Evolutionary conservation across 2,888 invertebrate genomes (phyloP).

Genomic region (Quadroppia sp.): DNA sequence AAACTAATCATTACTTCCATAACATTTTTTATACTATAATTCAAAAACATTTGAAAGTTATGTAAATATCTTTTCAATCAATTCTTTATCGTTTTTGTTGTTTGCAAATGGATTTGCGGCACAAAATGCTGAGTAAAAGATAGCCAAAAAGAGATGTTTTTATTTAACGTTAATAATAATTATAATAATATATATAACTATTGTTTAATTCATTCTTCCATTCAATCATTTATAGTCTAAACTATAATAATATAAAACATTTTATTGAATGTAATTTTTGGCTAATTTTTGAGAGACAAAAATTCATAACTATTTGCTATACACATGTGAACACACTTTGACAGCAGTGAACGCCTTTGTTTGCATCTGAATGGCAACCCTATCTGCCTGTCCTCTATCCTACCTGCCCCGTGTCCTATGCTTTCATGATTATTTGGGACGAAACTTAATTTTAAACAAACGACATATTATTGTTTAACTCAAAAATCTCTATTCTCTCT

Average conservation of each 20-base stretch:
- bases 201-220: neutral
- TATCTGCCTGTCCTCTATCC: neutral
- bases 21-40: too few relatives aligned
- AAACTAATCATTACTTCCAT: neutral
- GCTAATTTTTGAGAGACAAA: neutral
- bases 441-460: slow-evolving; percentile 11
- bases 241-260: too few relatives aligned
- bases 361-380: neutral
- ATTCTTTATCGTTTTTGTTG: neutral
- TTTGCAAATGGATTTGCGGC: neutral
- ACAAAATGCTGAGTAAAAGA: slow-evolving; percentile 3
- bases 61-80: too few relatives aligned
- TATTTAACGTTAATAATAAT: slow-evolving; percentile 4
- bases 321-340: neutral
- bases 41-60: too few relatives aligned
- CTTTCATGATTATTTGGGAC: slow-evolving; percentile 17
- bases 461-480: neutral
- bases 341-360: neutral
- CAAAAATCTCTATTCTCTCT: neutral
- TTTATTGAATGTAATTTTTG: neutral
- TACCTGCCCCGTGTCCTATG: neutral
- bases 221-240: neutral
- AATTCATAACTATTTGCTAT: neutral
- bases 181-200: neutral
- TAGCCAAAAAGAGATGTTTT: slow-evolving; percentile 15